Evolutionary conservation across 2,113 vertebrate species (phyloP).

Genomic region (Lipophrys pholis): DNA sequence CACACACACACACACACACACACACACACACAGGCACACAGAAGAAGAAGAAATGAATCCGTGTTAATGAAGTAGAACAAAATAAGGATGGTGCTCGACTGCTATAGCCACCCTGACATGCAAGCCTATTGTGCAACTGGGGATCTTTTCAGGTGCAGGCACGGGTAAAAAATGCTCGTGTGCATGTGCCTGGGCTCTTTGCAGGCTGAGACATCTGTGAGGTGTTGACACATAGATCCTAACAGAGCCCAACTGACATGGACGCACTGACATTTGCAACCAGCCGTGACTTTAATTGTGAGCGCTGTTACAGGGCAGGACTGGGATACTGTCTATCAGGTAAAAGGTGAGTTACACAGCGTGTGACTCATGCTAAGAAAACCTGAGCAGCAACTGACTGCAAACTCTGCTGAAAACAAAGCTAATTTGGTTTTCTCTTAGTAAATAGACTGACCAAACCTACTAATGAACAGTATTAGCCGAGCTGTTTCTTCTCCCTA

Average conservation of each 20-base stretch:
- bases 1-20: no score
- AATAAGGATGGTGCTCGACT: conserved; percentile 56
- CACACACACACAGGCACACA: background rate
- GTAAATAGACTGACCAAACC: background rate
- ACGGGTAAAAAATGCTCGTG: conserved; percentile 69
- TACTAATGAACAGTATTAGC: background rate
- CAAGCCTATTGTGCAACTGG: conserved; percentile 69
- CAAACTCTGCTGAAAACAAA: background rate
- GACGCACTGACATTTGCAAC: conserved; percentile 74
- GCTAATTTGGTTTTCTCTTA: background rate
- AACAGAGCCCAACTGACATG: conserved; percentile 65
- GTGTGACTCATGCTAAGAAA: conserved; percentile 50
- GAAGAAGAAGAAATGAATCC: conserved; percentile 59
- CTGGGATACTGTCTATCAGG: conserved; percentile 45
- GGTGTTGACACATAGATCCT: conserved; percentile 74
- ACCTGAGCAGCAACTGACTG: conserved; percentile 39
- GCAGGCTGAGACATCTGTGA: conserved; percentile 69
- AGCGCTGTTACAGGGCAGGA: conserved; percentile 42
- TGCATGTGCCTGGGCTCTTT: conserved; percentile 40
- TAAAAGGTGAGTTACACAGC: conserved; percentile 40
- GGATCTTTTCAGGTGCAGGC: conserved; percentile 76
- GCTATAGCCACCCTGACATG: conserved; percentile 48
- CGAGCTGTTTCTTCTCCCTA: background rate
- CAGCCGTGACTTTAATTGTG: conserved; percentile 73
- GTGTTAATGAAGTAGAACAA: conserved; percentile 77